Base-by-base conservation (phyloP, 2,888 invertebrate species). In the Epirrhoe alternata region DNA sequence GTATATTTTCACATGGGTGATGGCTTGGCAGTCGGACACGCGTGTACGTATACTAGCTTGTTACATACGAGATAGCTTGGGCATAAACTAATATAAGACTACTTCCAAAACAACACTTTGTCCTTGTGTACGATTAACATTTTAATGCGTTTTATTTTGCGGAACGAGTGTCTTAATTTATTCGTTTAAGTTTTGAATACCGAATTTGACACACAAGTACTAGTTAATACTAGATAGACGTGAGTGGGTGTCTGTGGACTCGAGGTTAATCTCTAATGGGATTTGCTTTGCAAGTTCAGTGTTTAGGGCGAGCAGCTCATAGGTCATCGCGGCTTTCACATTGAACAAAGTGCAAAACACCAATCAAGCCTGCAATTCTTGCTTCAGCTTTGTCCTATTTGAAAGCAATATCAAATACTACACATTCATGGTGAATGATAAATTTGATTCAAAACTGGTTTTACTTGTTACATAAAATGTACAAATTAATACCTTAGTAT, bases 1-100 rank as follows among this genome's bases (percentile, higher is more conserved):
- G 92, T 91, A 83, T 82, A 86, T 84, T 85, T 88, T 88, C 92
- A 88, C 89, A 92, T 93, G 92, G 92, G 92, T 92, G 88, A 93
- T 93, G 93, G 93, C 93, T 92, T 93, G 93, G 93, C 93, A 92
- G 87, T 88, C 90, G 88, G 93, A 92, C 87, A 89, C 90, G 84
- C 92, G 90, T 90, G 93, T 93, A 87, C 89, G 93, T 88, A 72
- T 58, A 58, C 68, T 70, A 69, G 62, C 66, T 66, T 51, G 52
- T 49, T 61, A 61, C 64, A 71, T 45, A 69, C 24, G 45, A 33
- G 72, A 45, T 69, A 60, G 71, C 60, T 63, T 54, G 53, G 55
- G 55, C 47, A 33, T 45, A 31, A 49, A 47, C 59, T 56, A 53
- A 54, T 38, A 52, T 33, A 56, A 31, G 8, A 14, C 6, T 14